Base-by-base conservation (phyloP, 1,140 invertebrate genomes). In the Venustaconcha ellipsiformis region DNA sequence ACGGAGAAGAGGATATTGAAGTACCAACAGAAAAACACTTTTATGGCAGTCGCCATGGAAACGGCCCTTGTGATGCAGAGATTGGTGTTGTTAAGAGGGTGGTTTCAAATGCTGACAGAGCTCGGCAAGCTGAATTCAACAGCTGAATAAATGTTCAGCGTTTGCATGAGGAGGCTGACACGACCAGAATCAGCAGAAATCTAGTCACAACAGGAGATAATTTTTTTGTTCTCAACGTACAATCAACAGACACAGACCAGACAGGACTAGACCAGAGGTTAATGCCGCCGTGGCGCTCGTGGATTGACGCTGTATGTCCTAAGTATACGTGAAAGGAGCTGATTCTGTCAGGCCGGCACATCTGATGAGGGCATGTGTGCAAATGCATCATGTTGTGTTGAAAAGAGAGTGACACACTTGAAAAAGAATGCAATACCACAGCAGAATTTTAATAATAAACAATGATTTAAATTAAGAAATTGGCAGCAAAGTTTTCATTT, bases 11-110 rank as follows among this genome's bases (percentile, higher is more conserved):
- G 5, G 76, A 78, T 17, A 20, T 69, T 48, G 70, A 70, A 1
- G 18, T 67, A 11, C 14, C 18, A 48, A 11, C 37, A 56, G 78
- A 82, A 48, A 63, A 67, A 60, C 74, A 80, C 48, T 82, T 70
- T 59, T 82, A 76, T 78, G 75, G 78, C 1, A 78, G 70, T 18
- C 55, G 76, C 11, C 78, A 82, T 73, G 78, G 80, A 2, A 80
- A 78, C 57, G 80, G 80, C 1, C 72, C 75, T 59, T 70, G 75
- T 66, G 69, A 80, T 64, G 66, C 67, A 26, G 76, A 78, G 67
- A 37, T 67, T 56, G 77, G 77, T 20, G 78, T 75, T 48, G 26
- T 82, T 20, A 82, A 78, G 57, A 75, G 59, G 23, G 56, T 11
- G 63, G 66, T 62, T 13, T 67, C n/a, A 56, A 12, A 6, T 5